Percentiles rank a stretch among this genome's conserved stretches.
Conservation (phyloP, 2,113 vertebrate species). For the Gambusia affinis region DNA sequence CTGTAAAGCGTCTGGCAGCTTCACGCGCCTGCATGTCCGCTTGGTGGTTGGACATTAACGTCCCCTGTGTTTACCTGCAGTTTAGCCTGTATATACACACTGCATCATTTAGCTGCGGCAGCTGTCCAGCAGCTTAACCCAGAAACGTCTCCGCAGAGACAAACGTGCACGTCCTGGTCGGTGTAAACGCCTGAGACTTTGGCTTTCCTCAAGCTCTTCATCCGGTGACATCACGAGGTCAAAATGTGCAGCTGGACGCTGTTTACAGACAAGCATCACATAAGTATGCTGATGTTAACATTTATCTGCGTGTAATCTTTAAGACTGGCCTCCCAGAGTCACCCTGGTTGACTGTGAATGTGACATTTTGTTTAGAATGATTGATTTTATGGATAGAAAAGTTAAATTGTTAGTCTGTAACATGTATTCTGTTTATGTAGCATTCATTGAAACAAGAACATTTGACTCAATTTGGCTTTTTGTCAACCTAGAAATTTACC, state of each 20-base stretch:
- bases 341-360: neutral
- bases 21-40: neutral
- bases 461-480: neutral
- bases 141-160: neutral
- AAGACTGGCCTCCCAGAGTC: neutral
- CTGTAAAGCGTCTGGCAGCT: neutral
- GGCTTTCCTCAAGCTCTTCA: neutral
- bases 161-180: neutral
- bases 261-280: neutral
- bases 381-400: neutral
- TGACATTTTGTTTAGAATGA: neutral
- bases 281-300: neutral
- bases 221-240: no score
- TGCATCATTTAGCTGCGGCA: neutral
- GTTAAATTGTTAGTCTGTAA: neutral
- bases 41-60: constrained; percentile 3
- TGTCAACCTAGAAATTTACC: no score
- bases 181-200: neutral
- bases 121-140: neutral
- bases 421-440: neutral
- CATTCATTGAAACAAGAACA: neutral
- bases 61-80: neutral
- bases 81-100: neutral
- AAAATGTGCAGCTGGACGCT: neutral
- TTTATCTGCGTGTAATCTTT: neutral